A percentile compares a stretch with the other conserved stretches of the same genome.
These are phyloP conservation scores for Oncopeltus fasciatus DNA, from an alignment of 1,140 invertebrate species.

Conservation along the genomic window DNA sequence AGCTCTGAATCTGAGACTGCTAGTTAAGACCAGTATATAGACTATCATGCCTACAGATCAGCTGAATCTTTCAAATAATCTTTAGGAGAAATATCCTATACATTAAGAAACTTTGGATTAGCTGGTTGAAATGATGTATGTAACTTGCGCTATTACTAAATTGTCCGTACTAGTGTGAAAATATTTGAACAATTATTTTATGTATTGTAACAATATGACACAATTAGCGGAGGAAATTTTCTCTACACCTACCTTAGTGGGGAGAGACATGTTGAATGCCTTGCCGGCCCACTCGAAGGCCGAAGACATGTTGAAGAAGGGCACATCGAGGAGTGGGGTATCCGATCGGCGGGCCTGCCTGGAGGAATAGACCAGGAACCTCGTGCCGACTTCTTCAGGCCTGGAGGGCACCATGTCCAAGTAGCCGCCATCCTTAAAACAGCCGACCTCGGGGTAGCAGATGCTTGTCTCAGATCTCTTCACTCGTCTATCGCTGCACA, in stretches of 20 bases:
- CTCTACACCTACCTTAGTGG: slow-evolving; percentile 33
- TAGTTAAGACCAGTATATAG: too few relatives aligned
- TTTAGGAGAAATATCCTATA: too few relatives aligned
- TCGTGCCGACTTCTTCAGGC: slow-evolving; percentile 74
- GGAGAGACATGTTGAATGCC: slow-evolving; percentile 43
- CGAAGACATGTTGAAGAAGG: slow-evolving; percentile 47
- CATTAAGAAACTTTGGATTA: too few relatives aligned
- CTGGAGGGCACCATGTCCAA: slow-evolving; percentile 73
- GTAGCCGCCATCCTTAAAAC: slow-evolving; percentile 82
- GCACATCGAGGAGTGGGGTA: slow-evolving; percentile 46
- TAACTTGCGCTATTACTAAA: too few relatives aligned
- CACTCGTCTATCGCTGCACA: not conserved
- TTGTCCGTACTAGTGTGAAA: too few relatives aligned
- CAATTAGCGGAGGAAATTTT: not conserved
- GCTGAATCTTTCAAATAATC: too few relatives aligned
- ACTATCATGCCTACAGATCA: too few relatives aligned
- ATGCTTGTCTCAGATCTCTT: slow-evolving; percentile 44
- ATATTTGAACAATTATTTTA: too few relatives aligned
- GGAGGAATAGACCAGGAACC: slow-evolving; percentile 46
- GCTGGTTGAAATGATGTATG: too few relatives aligned
- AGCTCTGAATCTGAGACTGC: too few relatives aligned
- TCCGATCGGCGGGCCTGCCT: slow-evolving; percentile 35
- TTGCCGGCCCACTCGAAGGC: slow-evolving; percentile 43
- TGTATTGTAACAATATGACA: too few relatives aligned
- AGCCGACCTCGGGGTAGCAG: slow-evolving; percentile 84